Base-by-base conservation (phyloP, 2,888 invertebrate species). In the Hyles lineata region DNA sequence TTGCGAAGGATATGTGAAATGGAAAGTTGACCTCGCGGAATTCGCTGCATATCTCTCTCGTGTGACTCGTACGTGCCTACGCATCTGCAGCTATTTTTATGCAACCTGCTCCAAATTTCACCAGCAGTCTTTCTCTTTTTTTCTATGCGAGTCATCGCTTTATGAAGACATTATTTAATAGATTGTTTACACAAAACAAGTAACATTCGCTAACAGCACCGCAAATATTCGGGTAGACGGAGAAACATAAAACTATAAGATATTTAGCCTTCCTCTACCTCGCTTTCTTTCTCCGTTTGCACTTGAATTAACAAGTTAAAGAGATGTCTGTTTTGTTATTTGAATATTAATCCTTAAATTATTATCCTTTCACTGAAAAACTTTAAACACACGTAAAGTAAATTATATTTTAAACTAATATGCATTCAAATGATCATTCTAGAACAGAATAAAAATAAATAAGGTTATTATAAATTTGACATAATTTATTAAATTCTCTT, bases 1-100 rank as follows among this genome's bases (percentile, higher is more conserved):
- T 83, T 83, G 81, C 80, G 76, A 83, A 86, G 85, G 86, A 87
- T 85, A 79, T 80, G 82, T 85, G 87, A 89, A 89, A 88, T 85
- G 78, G 92, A 91, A 92, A 92, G 91, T 91, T 89, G 87, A 87
- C 85, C 86, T 86, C 82, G 74, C 80, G 79, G 76, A 78, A 76
- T 77, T 78, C 80, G 84, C 84, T 87, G 84, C 73, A 73, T 73
- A 60, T 60, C 73, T 73, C 61, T 70, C 32, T 52, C 69, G 58
- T 50, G 29, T 55, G 29, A 73, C 52, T 67, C 67, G 62, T 62
- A 67, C 59, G 62, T 73, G 17, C 72, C 62, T 70, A 70, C 62
- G 61, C 32, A 62, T 70, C 61, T 70, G 61, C 55, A 52, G 29
- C 52, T 50, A 29, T 52, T 88, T 80, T 82, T 84, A 78, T 82